Conservation (phyloP, 1,140 invertebrate genomes). For the Bicyclus anynana region DNA sequence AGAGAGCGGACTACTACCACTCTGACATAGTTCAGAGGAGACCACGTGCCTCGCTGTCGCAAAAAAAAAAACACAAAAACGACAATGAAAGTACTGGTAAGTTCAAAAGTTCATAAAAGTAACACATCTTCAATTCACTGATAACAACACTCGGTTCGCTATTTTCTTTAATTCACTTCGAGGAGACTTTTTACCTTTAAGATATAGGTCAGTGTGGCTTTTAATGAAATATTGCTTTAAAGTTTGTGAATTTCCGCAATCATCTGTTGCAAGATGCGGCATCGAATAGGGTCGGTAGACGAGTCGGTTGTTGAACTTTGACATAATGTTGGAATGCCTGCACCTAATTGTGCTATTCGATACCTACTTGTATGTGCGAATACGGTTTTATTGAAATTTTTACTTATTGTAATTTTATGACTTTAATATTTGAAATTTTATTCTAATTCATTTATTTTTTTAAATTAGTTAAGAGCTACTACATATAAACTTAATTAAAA, state of each 20-base stretch:
- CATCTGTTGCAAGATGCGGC: slow-evolving; percentile 47
- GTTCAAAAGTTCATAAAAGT: slow-evolving; percentile 43
- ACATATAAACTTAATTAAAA: no score
- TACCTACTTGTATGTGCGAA: neutral
- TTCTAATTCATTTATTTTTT: no score
- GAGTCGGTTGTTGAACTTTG: slow-evolving; percentile 59
- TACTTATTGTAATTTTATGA: neutral
- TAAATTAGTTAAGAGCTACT: no score
- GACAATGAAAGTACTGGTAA: slow-evolving; percentile 72
- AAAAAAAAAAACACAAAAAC: slow-evolving; percentile 48
- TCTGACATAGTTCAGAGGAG: slow-evolving; percentile 68
- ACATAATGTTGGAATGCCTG: slow-evolving; percentile 53
- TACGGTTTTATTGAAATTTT: neutral
- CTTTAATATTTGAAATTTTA: no score
- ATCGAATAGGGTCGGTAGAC: slow-evolving; percentile 51
- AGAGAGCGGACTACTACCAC: slow-evolving; percentile 64
- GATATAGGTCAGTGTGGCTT: slow-evolving; percentile 24
- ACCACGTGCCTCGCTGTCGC: slow-evolving; percentile 57
- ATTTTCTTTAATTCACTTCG: neutral
- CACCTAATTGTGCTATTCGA: slow-evolving; percentile 35
- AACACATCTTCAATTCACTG: slow-evolving; percentile 11
- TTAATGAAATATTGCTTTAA: slow-evolving; percentile 23
- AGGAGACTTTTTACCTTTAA: slow-evolving; percentile 10
- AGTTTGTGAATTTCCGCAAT: slow-evolving; percentile 41
- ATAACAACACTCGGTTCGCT: neutral